Evolutionary conservation across 2,888 invertebrate genomes (phyloP).

Genomic region (Drosophila meridiana): DNA sequence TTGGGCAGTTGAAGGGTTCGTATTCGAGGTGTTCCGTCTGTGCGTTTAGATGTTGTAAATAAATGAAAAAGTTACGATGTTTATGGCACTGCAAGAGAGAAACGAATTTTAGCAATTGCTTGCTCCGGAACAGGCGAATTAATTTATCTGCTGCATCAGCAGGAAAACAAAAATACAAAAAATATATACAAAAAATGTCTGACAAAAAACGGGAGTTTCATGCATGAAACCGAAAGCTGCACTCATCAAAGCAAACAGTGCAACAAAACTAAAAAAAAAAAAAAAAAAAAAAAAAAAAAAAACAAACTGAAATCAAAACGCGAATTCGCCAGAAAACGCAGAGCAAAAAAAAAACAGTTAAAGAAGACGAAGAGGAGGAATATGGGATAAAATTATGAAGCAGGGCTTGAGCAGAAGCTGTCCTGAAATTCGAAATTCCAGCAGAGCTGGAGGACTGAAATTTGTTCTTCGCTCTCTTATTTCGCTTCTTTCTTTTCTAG

Average conservation of each 20-base stretch:
- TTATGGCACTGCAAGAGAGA: conserved; percentile 63
- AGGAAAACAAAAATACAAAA: conserved; percentile 17
- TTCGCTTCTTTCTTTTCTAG: conserved; percentile 5
- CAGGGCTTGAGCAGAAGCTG: conserved; percentile 16
- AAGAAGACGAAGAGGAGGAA: conserved; percentile 15
- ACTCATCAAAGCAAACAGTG: conserved; percentile 12
- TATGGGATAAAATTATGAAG: conserved; percentile 23
- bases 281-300: conserved; percentile 1
- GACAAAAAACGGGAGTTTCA: conserved; percentile 10
- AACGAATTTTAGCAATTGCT: conserved; percentile 19
- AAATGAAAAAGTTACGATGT: conserved; percentile 51
- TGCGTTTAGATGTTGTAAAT: conserved; percentile 33
- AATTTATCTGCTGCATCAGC: conserved; percentile 44
- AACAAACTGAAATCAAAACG: conserved; percentile 27
- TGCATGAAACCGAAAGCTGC: conserved; percentile 42
- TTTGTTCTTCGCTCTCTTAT: background rate
- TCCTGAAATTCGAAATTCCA: conserved; percentile 25
- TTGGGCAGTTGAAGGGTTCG: conserved; percentile 58
- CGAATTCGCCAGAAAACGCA: conserved; percentile 55
- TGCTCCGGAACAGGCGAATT: conserved; percentile 32
- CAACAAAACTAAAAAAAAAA: conserved; percentile 2
- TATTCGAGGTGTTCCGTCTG: conserved; percentile 57
- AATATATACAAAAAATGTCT: conserved; percentile 16
- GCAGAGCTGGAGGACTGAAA: conserved; percentile 14
- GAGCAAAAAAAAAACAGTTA: conserved; percentile 26